Conservation (phyloP, 2,113 vertebrate genomes). For the Bubalus kerabau region DNA sequence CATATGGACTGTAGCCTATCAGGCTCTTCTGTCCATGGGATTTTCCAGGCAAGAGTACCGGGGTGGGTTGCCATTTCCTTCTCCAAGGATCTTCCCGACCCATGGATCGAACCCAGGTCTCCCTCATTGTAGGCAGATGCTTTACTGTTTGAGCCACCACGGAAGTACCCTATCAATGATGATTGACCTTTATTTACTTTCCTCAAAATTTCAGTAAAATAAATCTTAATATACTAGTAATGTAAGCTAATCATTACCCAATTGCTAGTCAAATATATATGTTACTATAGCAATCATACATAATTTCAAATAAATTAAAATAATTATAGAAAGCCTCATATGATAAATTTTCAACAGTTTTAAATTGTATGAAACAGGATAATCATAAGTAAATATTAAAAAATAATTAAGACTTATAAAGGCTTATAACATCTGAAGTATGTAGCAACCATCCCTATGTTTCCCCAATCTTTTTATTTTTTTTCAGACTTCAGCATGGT, state of each 20-base stretch:
- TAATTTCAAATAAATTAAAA: not conserved
- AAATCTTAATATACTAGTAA: not conserved
- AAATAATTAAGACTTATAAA: not conserved
- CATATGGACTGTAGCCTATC: not conserved
- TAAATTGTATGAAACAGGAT: not conserved
- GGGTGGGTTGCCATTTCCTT: not conserved
- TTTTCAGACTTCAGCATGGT: not conserved
- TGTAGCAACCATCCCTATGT: not conserved
- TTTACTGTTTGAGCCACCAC: not conserved
- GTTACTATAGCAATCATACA: not conserved
- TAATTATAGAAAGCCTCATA: not conserved
- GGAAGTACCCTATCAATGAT: not conserved
- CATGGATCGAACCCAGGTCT: rapidly evolving
- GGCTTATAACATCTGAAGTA: not conserved
- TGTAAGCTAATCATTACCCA: not conserved
- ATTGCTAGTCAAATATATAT: not conserved
- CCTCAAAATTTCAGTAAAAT: not conserved
- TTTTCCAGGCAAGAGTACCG: not conserved
- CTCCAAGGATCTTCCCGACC: not conserved
- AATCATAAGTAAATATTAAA: not conserved
- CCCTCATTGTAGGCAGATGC: not conserved
- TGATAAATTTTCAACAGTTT: not conserved
- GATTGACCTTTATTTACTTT: not conserved
- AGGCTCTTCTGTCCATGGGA: not conserved
- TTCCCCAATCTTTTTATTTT: not conserved